A percentile compares a stretch with the other conserved stretches of the same genome.
Conservation (phyloP, 2,888 invertebrate genomes). For the Pseudeuparius sepicola region DNA sequence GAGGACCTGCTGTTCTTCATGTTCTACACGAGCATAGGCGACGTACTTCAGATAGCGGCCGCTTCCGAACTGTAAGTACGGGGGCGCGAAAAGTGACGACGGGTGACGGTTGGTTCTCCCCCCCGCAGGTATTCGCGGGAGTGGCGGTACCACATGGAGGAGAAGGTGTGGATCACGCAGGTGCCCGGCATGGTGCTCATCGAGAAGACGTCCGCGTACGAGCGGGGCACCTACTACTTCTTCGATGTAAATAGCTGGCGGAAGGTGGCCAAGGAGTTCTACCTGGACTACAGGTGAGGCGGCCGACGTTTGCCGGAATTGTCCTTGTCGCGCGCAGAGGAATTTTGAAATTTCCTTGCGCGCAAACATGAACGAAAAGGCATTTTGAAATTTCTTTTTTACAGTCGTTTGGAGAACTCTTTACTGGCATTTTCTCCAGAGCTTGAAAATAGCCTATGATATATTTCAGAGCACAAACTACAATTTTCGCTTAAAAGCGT, state of each 20-base stretch:
- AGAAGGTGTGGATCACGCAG: conserved; percentile 98
- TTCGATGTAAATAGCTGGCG: conserved; percentile 99
- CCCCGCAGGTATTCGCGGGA: conserved; percentile 96
- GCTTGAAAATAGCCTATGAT: too few relatives aligned
- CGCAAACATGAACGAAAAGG: too few relatives aligned
- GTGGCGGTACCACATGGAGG: conserved; percentile 99
- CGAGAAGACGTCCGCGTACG: conserved; percentile 93
- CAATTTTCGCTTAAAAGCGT: too few relatives aligned
- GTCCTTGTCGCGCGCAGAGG: too few relatives aligned
- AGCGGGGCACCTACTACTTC: conserved; percentile 98
- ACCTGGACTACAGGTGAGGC: conserved; percentile 97
- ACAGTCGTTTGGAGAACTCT: too few relatives aligned
- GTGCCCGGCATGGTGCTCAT: conserved; percentile 90
- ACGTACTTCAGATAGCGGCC: conserved; percentile 94
- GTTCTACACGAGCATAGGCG: conserved; percentile 98
- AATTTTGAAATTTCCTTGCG: too few relatives aligned
- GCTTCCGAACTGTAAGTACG: conserved; percentile 90
- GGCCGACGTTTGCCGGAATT: too few relatives aligned
- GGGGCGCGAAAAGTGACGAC: too few relatives aligned
- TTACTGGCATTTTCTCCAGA: too few relatives aligned
- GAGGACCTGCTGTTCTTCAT: conserved; percentile 98
- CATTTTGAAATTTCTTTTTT: too few relatives aligned
- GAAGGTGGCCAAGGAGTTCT: conserved; percentile 93
- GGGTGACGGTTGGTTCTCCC: too few relatives aligned
- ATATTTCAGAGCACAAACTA: too few relatives aligned